phyloP scores from a whole-genome alignment of 2,888 invertebrate species.

The Gymnosoma rotundatum region DNA sequence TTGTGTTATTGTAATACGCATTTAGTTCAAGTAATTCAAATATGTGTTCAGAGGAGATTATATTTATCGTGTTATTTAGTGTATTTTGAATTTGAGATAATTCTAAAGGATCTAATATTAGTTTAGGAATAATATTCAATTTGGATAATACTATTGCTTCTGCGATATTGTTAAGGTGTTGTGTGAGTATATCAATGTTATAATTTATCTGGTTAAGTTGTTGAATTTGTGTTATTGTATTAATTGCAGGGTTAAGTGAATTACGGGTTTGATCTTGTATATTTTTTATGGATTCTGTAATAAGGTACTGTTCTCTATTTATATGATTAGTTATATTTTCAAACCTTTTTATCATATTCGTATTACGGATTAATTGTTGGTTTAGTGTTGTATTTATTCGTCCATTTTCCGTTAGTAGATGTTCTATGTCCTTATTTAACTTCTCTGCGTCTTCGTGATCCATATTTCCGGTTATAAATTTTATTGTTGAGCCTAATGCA shows the following conservation, averaged over 20 bases:
- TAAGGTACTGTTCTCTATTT: conserved; percentile 57
- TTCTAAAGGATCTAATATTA: conserved; percentile 57
- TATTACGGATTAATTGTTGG: neutral
- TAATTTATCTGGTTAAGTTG: conserved; percentile 50
- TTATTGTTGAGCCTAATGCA: neutral
- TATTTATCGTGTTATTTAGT: conserved; percentile 33
- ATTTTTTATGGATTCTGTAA: conserved; percentile 41
- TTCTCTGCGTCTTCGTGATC: conserved; percentile 36
- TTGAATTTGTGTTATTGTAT: conserved; percentile 50
- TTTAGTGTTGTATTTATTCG: conserved; percentile 47
- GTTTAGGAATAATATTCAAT: conserved; percentile 66
- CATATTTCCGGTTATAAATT: conserved; percentile 66
- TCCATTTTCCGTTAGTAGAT: conserved; percentile 30
- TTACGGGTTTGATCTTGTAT: conserved; percentile 4
- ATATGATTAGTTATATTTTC: conserved; percentile 67
- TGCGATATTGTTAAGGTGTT: conserved; percentile 60
- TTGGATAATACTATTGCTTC: conserved; percentile 61
- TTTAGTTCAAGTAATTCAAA: conserved; percentile 32
- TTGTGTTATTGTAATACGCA: too few species aligned
- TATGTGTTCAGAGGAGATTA: conserved; percentile 33
- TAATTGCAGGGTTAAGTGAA: conserved; percentile 31
- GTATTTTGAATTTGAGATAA: conserved; percentile 50
- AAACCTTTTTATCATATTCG: conserved; percentile 58
- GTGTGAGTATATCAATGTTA: conserved; percentile 62
- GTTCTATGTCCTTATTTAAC: conserved; percentile 38